Evolutionary conservation across 1,140 invertebrate genomes (phyloP).

Genomic region (Bemisia tabaci): DNA sequence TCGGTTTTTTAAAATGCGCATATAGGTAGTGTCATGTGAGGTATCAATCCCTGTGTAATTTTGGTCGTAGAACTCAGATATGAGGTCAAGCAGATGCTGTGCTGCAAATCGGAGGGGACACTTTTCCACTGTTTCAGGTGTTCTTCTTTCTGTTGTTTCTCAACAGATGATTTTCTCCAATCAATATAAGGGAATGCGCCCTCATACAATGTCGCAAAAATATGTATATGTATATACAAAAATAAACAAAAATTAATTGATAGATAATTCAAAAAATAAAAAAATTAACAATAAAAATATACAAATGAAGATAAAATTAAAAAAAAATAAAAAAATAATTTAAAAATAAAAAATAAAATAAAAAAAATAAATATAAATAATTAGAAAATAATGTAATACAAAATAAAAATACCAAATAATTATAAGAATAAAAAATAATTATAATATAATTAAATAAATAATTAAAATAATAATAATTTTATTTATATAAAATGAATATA

Average conservation of each 20-base stretch:
- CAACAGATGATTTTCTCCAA: too few relatives aligned
- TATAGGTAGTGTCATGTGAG: too few relatives aligned
- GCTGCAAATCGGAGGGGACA: not conserved
- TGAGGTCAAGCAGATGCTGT: not conserved
- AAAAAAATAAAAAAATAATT: not conserved
- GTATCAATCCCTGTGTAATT: too few relatives aligned
- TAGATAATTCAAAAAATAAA: not conserved
- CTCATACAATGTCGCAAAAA: not conserved
- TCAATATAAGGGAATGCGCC: not conserved
- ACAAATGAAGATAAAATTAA: not conserved
- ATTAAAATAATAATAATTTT: not conserved
- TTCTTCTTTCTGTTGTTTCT: not conserved
- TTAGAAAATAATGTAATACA: not conserved
- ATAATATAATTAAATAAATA: not conserved
- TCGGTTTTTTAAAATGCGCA: too few relatives aligned
- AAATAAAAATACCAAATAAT: not conserved
- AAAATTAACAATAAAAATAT: not conserved
- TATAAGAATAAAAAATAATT: not conserved
- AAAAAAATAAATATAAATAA: not conserved
- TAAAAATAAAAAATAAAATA: not conserved
- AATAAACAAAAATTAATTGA: not conserved
- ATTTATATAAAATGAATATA: not conserved
- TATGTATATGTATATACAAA: not conserved
- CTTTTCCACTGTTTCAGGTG: too few relatives aligned
- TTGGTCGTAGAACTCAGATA: not conserved